Evolutionary conservation across 37 sponge, comb jelly and placozoan genomes (phyloP).

Genomic region (Aplysina aerophoba): DNA sequence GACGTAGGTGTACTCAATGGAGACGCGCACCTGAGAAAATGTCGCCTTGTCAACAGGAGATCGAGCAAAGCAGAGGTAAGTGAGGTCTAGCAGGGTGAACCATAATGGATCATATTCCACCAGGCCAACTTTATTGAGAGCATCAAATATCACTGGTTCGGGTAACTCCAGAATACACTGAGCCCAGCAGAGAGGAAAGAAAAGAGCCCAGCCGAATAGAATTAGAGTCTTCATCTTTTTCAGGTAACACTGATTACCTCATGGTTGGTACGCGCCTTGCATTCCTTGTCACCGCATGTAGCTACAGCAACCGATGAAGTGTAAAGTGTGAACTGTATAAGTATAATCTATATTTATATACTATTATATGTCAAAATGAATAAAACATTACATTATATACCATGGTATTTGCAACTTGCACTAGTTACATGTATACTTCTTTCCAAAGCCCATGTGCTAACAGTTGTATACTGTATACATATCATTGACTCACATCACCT

Average conservation of each 20-base stretch:
- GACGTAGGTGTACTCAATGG: background rate
- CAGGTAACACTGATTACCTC: background rate
- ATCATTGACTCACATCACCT: no score
- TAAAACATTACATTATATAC: no score
- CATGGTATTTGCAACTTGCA: no score
- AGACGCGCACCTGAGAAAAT: background rate
- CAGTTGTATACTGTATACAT: no score
- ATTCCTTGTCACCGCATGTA: no score
- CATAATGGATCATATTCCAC: background rate
- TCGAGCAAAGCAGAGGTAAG: background rate
- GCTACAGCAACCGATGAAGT: no score
- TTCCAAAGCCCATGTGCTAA: no score
- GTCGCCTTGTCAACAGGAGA: background rate
- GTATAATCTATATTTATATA: no score
- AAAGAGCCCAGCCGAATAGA: no score
- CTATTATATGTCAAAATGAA: no score
- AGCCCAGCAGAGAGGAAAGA: background rate
- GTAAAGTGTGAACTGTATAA: no score
- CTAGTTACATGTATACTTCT: no score
- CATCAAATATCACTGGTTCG: background rate
- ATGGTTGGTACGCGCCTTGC: background rate
- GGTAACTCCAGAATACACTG: background rate
- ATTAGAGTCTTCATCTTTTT: background rate
- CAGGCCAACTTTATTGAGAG: background rate
- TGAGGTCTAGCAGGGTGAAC: background rate